These are phyloP conservation scores for Synergus laeviventris DNA, from an alignment of 2,888 invertebrate genomes.

Conservation along the genomic window DNA sequence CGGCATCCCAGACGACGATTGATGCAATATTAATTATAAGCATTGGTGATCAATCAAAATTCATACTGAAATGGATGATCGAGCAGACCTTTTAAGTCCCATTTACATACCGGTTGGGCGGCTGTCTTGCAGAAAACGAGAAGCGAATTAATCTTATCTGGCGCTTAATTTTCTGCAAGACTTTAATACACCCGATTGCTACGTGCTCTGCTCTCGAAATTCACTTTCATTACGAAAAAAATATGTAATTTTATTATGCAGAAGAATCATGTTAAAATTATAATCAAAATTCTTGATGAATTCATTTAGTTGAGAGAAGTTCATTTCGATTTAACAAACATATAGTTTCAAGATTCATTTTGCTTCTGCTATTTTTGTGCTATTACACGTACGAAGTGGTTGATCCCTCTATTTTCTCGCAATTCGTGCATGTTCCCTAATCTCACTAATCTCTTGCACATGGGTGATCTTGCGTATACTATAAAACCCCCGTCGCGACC, in stretches of 20 bases:
- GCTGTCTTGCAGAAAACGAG: slow-evolving; percentile 10
- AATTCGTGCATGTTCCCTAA: slow-evolving; percentile 20
- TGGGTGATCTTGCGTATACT: neutral
- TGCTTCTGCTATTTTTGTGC: neutral
- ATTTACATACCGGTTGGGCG: slow-evolving; percentile 60
- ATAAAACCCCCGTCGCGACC: slow-evolving; percentile 22
- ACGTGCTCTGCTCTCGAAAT: slow-evolving; percentile 20
- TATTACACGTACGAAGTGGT: neutral
- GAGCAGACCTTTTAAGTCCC: slow-evolving; percentile 43
- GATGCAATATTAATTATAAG: slow-evolving; percentile 59
- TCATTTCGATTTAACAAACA: neutral
- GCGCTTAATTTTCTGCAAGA: slow-evolving; percentile 26
- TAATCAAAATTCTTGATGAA: neutral
- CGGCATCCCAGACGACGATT: slow-evolving; percentile 53
- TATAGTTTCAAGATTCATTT: neutral
- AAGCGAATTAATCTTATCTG: slow-evolving; percentile 31
- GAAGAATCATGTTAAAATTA: neutral
- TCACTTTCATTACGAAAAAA: slow-evolving; percentile 2
- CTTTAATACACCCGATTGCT: slow-evolving; percentile 27
- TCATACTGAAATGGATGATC: slow-evolving; percentile 43
- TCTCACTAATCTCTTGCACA: slow-evolving; percentile 28
- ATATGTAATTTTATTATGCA: too few relatives aligned
- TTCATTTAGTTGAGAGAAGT: too few relatives aligned
- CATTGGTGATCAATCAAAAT: slow-evolving; percentile 59
- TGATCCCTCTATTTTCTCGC: slow-evolving; percentile 17